Base-by-base conservation (phyloP, 1,140 invertebrate species). In the Drosophila takahashii region DNA sequence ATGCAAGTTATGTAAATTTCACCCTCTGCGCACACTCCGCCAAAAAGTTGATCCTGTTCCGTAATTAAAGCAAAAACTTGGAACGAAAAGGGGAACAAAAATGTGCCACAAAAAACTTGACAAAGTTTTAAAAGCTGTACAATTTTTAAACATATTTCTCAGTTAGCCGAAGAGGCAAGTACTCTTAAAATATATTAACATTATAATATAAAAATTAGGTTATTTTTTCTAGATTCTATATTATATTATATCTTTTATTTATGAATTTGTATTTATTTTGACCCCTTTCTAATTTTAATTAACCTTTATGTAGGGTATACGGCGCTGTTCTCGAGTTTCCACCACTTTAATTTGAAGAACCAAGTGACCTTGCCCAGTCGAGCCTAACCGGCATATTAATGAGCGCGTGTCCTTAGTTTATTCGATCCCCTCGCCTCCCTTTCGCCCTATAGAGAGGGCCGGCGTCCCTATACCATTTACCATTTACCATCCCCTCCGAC, bases 1-100 rank as follows among this genome's bases (percentile, higher is more conserved):
- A 64, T 51, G 66, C 44, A 65, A 86, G 71, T 75, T 79, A 73
- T 34, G 69, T 57, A 67, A 83, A 77, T 73, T 84, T 58, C 56
- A n/a, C 18, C 27, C 56, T 27, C 13, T 44, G 16, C 22, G 18
- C 36, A 51, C 42, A 44, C 42, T 54, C 15, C 29, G 18, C n/a
- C 48, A 54, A 64, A 77, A 45, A 45, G 39, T 53, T 42, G 50
- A 44, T 53, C 59, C 15, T 32, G 48, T 16, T 32, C 6, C 15
- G 44, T 76, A 77, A 79, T 79, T 79, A 58, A 74, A 79, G 29
- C 36, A 29, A 41, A 61, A n/a, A 61, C 9, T 48, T 4, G n/a
- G 26, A 16, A 36, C 7, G 10, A 13, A 22, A 8, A 18, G 18
- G 9, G n/a, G 1, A 29, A 9, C 11, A 10, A 37, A 44, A 44